These are phyloP conservation scores for Piaya cayana DNA, from an alignment of 2,113 vertebrate genomes.

Conservation along the genomic window DNA sequence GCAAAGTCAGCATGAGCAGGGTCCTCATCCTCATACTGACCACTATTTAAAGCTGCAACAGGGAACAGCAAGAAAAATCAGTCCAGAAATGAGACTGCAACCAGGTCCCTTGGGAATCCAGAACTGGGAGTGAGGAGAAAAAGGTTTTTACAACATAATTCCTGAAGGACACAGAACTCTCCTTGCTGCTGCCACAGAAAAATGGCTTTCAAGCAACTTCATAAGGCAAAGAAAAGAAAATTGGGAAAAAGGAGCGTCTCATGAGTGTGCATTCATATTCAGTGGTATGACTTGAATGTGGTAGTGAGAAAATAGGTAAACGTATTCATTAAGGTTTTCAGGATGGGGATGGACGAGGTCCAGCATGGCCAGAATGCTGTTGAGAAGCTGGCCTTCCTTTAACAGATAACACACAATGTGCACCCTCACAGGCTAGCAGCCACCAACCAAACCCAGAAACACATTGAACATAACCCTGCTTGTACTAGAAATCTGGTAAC, in stretches of 20 bases:
- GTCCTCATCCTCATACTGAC: not conserved
- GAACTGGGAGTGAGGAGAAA: not conserved
- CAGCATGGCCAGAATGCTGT: not conserved
- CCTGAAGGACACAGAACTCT: not conserved
- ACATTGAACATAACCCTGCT: not conserved
- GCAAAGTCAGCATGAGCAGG: not conserved
- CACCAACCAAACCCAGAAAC: not conserved
- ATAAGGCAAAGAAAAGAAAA: not conserved
- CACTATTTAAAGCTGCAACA: not conserved
- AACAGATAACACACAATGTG: fast-evolving
- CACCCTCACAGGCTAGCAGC: not conserved
- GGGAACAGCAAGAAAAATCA: not conserved
- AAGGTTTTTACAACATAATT: not conserved
- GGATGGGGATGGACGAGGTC: not conserved
- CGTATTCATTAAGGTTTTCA: not conserved
- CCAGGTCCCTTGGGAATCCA: not conserved
- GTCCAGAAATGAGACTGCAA: not conserved
- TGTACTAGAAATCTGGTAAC: not conserved
- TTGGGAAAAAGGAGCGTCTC: not conserved
- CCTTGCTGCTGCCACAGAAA: not conserved
- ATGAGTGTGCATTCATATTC: not conserved
- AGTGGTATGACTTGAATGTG: not conserved
- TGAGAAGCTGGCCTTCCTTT: not conserved
- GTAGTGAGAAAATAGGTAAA: not conserved
- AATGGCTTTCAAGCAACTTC: not conserved